These are phyloP conservation scores for Liasis olivaceus DNA, from an alignment of 2,797 vertebrate species.

Conservation along the genomic window DNA sequence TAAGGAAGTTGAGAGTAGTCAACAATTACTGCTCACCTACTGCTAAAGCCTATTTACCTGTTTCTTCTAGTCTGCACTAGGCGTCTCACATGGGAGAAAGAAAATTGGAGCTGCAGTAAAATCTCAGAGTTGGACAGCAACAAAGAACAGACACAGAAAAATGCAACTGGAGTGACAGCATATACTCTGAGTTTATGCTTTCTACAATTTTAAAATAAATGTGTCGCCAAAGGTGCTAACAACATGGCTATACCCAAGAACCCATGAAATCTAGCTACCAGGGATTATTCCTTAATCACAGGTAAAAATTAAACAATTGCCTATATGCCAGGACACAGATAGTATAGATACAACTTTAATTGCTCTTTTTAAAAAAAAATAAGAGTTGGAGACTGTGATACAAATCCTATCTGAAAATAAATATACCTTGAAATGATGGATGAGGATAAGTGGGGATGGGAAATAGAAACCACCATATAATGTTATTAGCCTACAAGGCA, in stretches of 20 bases:
- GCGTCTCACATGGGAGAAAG: not conserved
- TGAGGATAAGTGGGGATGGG: constrained; percentile 14
- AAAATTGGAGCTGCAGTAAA: not conserved
- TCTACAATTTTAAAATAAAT: not conserved
- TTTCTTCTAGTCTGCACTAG: not conserved
- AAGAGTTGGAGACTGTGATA: not conserved
- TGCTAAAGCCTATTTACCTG: not conserved
- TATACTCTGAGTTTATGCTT: not conserved
- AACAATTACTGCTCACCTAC: not conserved
- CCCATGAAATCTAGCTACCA: not conserved
- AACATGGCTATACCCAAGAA: not conserved
- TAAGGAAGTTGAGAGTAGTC: not conserved
- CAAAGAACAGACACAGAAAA: not conserved
- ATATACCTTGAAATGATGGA: constrained; percentile 26
- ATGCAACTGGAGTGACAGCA: not conserved
- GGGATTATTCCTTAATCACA: not conserved
- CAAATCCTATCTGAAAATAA: constrained; percentile 9
- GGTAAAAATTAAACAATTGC: not conserved
- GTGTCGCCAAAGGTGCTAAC: not conserved
- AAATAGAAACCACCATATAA: constrained; percentile 31
- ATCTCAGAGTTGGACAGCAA: not conserved
- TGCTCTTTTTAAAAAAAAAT: not conserved
- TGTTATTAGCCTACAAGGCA: not conserved
- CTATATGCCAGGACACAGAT: not conserved
- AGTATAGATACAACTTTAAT: not conserved